Evolutionary conservation across 1,140 invertebrate genomes (phyloP), one percentile per base, ranked within the genome.

Genomic region (Linepithema humile): DNA sequence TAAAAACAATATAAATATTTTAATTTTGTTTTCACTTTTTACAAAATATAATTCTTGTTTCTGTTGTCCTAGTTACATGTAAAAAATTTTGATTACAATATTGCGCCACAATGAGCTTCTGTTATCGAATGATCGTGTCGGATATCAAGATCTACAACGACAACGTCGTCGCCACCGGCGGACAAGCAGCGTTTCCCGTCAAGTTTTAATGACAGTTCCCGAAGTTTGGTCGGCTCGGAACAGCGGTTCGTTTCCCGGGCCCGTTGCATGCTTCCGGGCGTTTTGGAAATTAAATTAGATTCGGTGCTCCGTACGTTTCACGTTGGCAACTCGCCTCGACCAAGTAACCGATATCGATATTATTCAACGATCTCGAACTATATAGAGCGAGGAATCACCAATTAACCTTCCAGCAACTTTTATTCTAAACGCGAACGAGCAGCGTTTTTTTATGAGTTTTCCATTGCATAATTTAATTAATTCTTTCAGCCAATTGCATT

Each of bases 211-310:
- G 86, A 87, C 72, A 85, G 86, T 88, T 78, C 26, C 40, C 77
- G 23, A 87, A 88, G 70, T 85, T 87, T 23, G 53, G 40, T 70
- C 55, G 43, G n/a, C 45, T 7, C 43, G 23, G 57, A 85, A 67
- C 82, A 85, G 73, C 67, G 62, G 85, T 75, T 84, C 55, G 29
- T 59, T 73, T 73, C 48, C 40, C 40, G 43, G 12, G 20, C 23
- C 17, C 53, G 40, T 48, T 65, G 53, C 40, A 15, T 32, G 78
- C 77, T 82, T 85, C 40, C 57, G 78, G 72, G 35, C 65, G 72
- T 83, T 87, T 83, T 85, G 70, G 48, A 84, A 85, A 89, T 88
- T 89, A 82, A 89, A 89, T 89, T 89, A 82, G 53, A 82, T 78
- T 26, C 45, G 55, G 9, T 17, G 32, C 17, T 72, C 59, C 73